Base-by-base conservation (phyloP, 2,888 invertebrate species). In the Noctua fimbriata region DNA sequence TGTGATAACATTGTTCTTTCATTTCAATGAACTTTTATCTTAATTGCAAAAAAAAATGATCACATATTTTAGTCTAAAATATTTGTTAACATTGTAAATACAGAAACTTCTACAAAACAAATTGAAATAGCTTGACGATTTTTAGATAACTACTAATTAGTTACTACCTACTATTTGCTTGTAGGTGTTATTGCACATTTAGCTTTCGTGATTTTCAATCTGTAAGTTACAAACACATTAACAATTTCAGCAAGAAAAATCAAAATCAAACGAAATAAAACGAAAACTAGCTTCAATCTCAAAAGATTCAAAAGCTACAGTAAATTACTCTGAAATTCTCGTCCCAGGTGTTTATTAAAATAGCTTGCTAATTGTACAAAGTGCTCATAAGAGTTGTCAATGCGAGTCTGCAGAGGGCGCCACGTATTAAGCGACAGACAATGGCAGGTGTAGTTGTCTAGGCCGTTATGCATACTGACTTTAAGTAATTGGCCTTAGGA, bases 401-500 rank as follows among this genome's bases (percentile, higher is more conserved):
- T 71, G 32, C 41, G 52, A 71, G 86, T 82, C 79, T 77, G 75
- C 72, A 83, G 83, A 93, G 94, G 94, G 94, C 92, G 94, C 91
- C 90, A 88, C 87, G 91, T 92, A 94, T 95, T 94, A 94, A 95
- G 92, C 93, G 93, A 91, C 91, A 82, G 92, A 96, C 95, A 96
- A 95, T 94, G 89, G 92, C 95, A 95, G 95, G 95, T 95, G 95
- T 94, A 93, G 91, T 90, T 91, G 91, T 74, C 91, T 88, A 78
- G 89, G 88, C 91, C 87, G 89, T 92, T 94, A 94, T 94, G 92
- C 94, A 94, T 94, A 93, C 93, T 90, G 93, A 93, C 95, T 95
- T 88, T 96, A 96, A 96, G 96, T 96, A 96, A 96, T 96, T 96
- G 96, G 96, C 96, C 94, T 92, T 87, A 88, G 9, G 21, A 28